phyloP scores from a whole-genome alignment of 2,888 invertebrate species.

The Operophtera brumata region DNA sequence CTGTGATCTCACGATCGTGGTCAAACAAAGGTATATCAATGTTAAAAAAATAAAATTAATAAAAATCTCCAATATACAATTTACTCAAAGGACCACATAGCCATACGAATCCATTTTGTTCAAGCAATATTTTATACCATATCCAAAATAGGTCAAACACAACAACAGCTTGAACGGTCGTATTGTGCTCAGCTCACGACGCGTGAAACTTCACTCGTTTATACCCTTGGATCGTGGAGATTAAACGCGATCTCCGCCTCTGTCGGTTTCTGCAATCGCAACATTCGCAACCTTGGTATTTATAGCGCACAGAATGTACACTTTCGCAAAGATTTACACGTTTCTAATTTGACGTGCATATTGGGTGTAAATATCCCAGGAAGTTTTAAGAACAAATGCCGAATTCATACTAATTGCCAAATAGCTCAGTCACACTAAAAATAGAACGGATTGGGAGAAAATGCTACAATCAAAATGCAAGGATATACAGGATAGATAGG shows the following conservation, averaged over 20 bases:
- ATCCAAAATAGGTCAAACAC: conserved; percentile 22
- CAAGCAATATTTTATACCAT: conserved; percentile 1
- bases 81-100: neutral
- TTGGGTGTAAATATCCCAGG: conserved; percentile 7
- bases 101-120: neutral
- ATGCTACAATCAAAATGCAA: neutral
- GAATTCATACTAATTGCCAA: too few species aligned
- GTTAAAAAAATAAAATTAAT: too few species aligned
- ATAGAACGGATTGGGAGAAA: too few species aligned
- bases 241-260: conserved; percentile 47
- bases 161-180: conserved; percentile 20
- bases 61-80: too few species aligned
- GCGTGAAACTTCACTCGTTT: conserved; percentile 40
- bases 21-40: too few species aligned
- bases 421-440: neutral
- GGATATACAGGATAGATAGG: neutral
- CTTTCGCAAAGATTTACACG: conserved; percentile 12
- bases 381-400: neutral
- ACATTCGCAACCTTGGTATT: conserved; percentile 41
- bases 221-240: conserved; percentile 56
- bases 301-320: conserved; percentile 18
- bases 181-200: conserved; percentile 23
- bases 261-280: conserved; percentile 40
- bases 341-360: conserved; percentile 11
- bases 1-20: too few species aligned